Evolutionary conservation across 2,113 vertebrate genomes (phyloP).

Genomic region (Tursiops truncatus): DNA sequence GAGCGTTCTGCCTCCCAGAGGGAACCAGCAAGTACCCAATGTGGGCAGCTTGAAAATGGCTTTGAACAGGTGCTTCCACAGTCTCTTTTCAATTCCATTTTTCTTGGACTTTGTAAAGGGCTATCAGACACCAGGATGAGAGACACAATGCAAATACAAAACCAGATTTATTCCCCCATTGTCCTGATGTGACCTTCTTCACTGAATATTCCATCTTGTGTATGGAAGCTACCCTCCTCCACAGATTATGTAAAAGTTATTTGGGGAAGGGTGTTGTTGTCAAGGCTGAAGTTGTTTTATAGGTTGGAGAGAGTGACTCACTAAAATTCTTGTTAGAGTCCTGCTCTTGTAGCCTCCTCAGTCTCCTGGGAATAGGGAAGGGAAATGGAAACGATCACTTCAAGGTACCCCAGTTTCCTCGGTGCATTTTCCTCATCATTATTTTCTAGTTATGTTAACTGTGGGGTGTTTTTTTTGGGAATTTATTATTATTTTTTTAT

Average conservation of each 20-base stretch:
- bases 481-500: too few relatives aligned
- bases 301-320: neutral
- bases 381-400: neutral
- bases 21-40: neutral
- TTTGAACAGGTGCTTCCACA: conserved; percentile 47
- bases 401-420: neutral
- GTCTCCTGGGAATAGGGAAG: neutral
- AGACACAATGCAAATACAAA: neutral
- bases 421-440: neutral
- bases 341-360: neutral
- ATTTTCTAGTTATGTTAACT: neutral
- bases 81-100: conserved; percentile 60
- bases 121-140: neutral
- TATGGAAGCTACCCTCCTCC: neutral
- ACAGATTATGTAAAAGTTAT: conserved; percentile 3
- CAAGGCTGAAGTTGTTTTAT: neutral
- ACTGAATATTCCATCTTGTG: neutral
- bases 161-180: neutral
- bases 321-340: neutral
- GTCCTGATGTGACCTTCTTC: conserved; percentile 29
- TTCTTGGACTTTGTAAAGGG: conserved; percentile 32
- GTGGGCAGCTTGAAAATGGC: neutral
- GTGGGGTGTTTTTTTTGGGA: rapidly evolving
- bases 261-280: neutral
- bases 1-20: neutral